Percentiles rank a stretch among this genome's conserved stretches.
phyloP scores from a whole-genome alignment of 64 coral and sea anemone genomes.

The Platygyra sinensis region DNA sequence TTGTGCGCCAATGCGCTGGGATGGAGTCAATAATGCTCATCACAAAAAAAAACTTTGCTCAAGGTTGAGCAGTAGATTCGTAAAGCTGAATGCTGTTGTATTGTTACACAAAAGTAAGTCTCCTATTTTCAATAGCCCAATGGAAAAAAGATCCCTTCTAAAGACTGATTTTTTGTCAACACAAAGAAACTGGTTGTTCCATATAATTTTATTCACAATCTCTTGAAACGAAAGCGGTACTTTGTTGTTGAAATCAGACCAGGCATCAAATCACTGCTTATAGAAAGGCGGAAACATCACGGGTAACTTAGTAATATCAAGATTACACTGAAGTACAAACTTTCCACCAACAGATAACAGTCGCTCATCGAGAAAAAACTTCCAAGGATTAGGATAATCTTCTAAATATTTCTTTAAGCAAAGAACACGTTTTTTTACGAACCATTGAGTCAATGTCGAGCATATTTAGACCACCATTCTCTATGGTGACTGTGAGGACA shows the following conservation, averaged over 20 bases:
- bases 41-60: too few species aligned
- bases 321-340: slow-evolving; percentile 18
- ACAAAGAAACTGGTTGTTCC: too few species aligned
- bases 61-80: too few species aligned
- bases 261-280: slow-evolving; percentile 19
- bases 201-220: too few species aligned
- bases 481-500: neutral
- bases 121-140: too few species aligned
- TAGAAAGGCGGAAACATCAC: slow-evolving; percentile 20
- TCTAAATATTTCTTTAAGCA: slow-evolving; percentile 36
- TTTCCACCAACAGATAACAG: slow-evolving; percentile 4
- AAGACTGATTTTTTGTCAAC: too few species aligned
- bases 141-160: too few species aligned
- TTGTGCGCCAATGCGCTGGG: too few species aligned
- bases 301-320: neutral
- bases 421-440: slow-evolving; percentile 23
- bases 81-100: too few species aligned
- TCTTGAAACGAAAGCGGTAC: neutral
- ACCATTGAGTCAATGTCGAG: slow-evolving; percentile 29
- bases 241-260: slow-evolving; percentile 16
- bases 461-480: slow-evolving; percentile 50
- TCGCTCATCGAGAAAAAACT: neutral
- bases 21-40: too few species aligned
- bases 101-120: too few species aligned
- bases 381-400: slow-evolving; percentile 1